Percentiles rank a stretch among this genome's conserved stretches.
Evolutionary conservation across 2,888 invertebrate genomes (phyloP).

Genomic region (Ochlodes sylvanus): DNA sequence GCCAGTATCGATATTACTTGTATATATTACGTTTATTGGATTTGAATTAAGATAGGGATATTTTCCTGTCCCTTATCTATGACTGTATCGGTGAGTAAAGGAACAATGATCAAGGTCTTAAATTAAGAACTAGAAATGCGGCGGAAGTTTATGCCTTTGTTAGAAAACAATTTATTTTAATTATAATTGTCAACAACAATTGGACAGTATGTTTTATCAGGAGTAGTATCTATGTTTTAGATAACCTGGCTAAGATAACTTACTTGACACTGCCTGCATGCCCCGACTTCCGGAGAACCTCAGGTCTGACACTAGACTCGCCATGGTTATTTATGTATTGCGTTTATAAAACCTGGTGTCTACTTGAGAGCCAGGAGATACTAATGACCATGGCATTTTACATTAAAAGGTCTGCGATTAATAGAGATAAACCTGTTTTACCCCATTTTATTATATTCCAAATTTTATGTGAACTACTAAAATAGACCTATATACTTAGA

Average conservation of each 20-base stretch:
- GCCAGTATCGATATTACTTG: background rate
- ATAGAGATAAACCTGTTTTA: no score
- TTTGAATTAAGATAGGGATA: conserved; percentile 18
- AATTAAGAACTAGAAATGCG: conserved; percentile 1
- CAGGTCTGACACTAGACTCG: no score
- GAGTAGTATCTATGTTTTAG: background rate
- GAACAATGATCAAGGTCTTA: conserved; percentile 3
- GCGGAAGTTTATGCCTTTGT: conserved; percentile 1
- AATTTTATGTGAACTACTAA: no score
- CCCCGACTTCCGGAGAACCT: no score
- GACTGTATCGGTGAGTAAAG: background rate
- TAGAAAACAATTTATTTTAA: conserved; percentile 8
- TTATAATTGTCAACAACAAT: background rate
- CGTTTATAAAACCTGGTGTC: no score
- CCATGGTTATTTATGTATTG: no score
- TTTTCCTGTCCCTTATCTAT: conserved; percentile 7
- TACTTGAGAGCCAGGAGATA: no score
- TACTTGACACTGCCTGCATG: no score
- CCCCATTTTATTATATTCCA: no score
- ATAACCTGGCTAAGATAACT: no score
- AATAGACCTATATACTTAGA: background rate
- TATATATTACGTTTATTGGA: conserved; percentile 11
- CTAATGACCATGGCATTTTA: no score
- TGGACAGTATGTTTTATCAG: background rate
- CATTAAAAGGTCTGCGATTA: no score